These are phyloP conservation scores for Parazoanthus atlanticus DNA, from an alignment of 92 coral and sea anemone genomes.

Conservation along the genomic window DNA sequence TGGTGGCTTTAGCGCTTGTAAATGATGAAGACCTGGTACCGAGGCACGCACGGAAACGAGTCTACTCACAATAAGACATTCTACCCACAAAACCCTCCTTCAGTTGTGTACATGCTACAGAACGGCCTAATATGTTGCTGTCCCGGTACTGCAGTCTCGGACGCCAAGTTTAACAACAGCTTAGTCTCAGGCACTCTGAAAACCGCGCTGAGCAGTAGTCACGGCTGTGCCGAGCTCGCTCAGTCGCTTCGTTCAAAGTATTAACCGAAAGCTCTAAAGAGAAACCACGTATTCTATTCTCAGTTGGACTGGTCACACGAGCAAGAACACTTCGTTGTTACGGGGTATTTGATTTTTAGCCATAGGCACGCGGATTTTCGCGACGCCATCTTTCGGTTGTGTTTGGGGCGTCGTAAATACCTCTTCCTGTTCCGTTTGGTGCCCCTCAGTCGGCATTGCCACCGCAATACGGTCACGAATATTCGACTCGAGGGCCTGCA, in stretches of 20 bases:
- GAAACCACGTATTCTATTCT: background rate
- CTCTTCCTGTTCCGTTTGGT: constrained; percentile 23
- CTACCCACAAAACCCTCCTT: too few relatives aligned
- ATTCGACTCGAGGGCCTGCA: constrained; percentile 64
- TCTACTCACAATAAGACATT: too few relatives aligned
- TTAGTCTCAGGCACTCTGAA: background rate
- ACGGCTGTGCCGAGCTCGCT: background rate
- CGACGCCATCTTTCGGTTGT: constrained; percentile 32
- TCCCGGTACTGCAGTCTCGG: background rate
- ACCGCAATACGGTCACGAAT: constrained; percentile 64
- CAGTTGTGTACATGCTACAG: background rate
- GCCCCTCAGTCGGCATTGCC: constrained; percentile 63
- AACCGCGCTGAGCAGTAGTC: too few relatives aligned
- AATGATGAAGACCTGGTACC: too few relatives aligned
- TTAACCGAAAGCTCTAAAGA: background rate
- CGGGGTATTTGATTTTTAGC: constrained; percentile 49
- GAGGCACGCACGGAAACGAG: too few relatives aligned
- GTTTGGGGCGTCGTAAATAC: background rate
- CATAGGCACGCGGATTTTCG: constrained; percentile 47
- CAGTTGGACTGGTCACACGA: constrained; percentile 23
- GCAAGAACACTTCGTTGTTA: constrained; percentile 45
- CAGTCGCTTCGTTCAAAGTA: background rate
- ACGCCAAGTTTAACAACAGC: background rate
- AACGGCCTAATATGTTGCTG: background rate
- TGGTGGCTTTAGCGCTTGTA: too few relatives aligned